Evolutionary conservation across 2,113 vertebrate species (phyloP).

Genomic region (Bubo bubo): DNA sequence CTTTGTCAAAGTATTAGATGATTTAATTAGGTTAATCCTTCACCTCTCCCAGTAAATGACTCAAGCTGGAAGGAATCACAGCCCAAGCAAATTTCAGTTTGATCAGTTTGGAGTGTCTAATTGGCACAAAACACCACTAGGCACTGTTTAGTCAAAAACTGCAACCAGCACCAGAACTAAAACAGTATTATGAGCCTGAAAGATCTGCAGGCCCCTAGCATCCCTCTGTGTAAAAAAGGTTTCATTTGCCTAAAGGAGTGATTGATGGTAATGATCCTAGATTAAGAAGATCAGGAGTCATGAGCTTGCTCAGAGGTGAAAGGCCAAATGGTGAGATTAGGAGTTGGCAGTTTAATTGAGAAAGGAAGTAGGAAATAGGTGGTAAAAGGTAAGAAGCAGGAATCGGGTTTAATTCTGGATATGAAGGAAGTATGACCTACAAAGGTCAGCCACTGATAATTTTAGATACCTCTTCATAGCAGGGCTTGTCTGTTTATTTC

Average conservation of each 20-base stretch:
- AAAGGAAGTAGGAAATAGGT: neutral
- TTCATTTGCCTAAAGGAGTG: neutral
- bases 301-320: constrained; percentile 13
- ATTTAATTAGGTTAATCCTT: constrained; percentile 54
- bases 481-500: neutral
- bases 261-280: constrained; percentile 40
- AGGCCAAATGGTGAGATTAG: constrained; percentile 28
- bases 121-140: neutral
- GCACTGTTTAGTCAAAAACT: neutral
- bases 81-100: neutral
- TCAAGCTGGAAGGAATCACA: neutral
- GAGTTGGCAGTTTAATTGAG: neutral
- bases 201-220: neutral
- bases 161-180: neutral
- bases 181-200: neutral
- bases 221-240: neutral
- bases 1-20: constrained; percentile 8
- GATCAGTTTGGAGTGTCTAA: neutral
- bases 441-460: neutral
- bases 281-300: constrained; percentile 42
- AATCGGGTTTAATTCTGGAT: neutral
- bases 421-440: neutral
- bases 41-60: neutral
- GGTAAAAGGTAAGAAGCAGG: neutral
- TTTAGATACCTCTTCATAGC: neutral